These are phyloP conservation scores for Taenaris catops DNA, from an alignment of 2,888 invertebrate genomes.

Conservation along the genomic window DNA sequence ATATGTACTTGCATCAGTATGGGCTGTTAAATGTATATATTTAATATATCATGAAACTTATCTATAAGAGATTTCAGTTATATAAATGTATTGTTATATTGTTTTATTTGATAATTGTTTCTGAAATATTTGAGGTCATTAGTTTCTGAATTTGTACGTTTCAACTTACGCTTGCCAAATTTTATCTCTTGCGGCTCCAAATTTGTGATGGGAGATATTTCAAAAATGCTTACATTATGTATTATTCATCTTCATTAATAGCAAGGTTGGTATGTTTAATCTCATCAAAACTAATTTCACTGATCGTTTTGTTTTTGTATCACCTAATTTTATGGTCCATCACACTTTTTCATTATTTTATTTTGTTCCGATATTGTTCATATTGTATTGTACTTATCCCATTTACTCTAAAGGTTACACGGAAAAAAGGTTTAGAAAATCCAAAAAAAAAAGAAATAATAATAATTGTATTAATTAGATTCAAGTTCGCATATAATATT, in stretches of 20 bases:
- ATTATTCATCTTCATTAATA: no score
- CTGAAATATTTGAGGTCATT: no score
- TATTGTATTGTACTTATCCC: slow-evolving; percentile 76
- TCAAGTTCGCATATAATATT: slow-evolving; percentile 71
- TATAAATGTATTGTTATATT: slow-evolving; percentile 46
- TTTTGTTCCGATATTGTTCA: slow-evolving; percentile 60
- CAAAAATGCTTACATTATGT: slow-evolving; percentile 13
- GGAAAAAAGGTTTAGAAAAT: slow-evolving; percentile 47
- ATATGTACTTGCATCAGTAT: slow-evolving; percentile 55
- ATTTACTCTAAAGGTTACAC: slow-evolving; percentile 69
- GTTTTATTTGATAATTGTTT: slow-evolving; percentile 37
- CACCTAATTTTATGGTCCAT: slow-evolving; percentile 43
- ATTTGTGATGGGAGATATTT: no score
- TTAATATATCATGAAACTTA: slow-evolving; percentile 60
- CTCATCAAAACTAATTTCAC: slow-evolving; percentile 45
- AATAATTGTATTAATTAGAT: slow-evolving; percentile 35
- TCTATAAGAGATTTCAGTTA: slow-evolving; percentile 58
- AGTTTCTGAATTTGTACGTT: no score
- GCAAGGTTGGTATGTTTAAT: slow-evolving; percentile 60
- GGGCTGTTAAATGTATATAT: slow-evolving; percentile 66
- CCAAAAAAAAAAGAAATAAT: slow-evolving; percentile 61
- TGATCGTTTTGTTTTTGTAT: slow-evolving; percentile 46
- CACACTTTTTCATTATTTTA: slow-evolving; percentile 40
- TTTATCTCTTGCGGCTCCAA: no score
- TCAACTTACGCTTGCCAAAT: no score